Evolutionary conservation across 2,113 vertebrate species (phyloP).

Genomic region (Sceloporus undulatus): DNA sequence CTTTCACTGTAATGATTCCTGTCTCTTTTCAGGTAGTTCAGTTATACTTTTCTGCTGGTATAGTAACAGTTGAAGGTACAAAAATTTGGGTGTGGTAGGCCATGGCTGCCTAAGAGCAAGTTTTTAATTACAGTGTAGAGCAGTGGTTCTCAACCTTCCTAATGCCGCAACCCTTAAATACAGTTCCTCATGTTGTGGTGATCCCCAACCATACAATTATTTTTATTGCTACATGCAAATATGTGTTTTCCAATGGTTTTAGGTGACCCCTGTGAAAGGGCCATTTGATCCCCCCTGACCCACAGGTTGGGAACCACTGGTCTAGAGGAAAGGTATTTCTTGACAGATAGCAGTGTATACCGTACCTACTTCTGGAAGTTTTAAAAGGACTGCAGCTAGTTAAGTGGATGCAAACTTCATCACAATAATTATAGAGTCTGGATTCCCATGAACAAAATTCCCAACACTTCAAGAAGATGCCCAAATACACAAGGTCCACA

Average conservation of each 20-base stretch:
- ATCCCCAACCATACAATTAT: too few relatives aligned
- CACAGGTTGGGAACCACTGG: too few relatives aligned
- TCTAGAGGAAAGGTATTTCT: neutral
- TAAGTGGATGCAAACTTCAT: neutral
- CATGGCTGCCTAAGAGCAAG: neutral
- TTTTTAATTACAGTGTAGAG: neutral
- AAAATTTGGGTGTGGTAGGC: neutral
- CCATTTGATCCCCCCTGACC: too few relatives aligned
- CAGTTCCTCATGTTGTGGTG: too few relatives aligned
- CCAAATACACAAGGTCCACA: neutral
- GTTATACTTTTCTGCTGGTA: neutral
- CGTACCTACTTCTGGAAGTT: neutral
- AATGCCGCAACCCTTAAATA: too few relatives aligned
- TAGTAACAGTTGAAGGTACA: neutral
- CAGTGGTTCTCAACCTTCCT: too few relatives aligned
- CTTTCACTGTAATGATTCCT: neutral
- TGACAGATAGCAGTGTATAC: neutral
- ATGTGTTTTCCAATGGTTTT: too few relatives aligned
- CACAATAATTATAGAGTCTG: neutral
- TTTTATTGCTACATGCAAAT: too few relatives aligned
- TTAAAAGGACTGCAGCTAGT: neutral
- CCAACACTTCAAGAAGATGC: neutral
- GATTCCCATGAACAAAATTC: neutral
- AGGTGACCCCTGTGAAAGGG: too few relatives aligned
- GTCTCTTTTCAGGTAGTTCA: neutral